Evolutionary conservation across 2,888 invertebrate species (phyloP).

Genomic region (Patella pellucida): DNA sequence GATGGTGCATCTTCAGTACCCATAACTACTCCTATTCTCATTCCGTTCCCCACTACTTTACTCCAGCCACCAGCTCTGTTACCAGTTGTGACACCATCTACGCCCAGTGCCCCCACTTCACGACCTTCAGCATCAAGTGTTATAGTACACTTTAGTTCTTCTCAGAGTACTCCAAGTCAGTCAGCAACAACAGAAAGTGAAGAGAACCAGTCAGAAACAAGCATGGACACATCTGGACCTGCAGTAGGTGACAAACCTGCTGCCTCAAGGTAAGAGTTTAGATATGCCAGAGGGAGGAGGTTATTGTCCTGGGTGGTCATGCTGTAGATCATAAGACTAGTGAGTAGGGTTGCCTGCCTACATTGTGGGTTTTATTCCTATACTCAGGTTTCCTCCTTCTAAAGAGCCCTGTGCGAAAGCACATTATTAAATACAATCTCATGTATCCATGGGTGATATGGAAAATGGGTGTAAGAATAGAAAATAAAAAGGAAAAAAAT

Average conservation of each 20-base stretch:
- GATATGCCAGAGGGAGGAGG: too few relatives aligned
- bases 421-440: too few relatives aligned
- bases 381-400: too few relatives aligned
- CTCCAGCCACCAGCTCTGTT: conserved; percentile 14
- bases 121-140: conserved; percentile 53
- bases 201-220: conserved; percentile 26
- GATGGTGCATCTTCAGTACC: conserved; percentile 20
- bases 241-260: not conserved
- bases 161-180: conserved; percentile 22
- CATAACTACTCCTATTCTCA: conserved; percentile 12
- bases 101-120: not conserved
- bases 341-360: too few relatives aligned
- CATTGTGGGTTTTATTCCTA: too few relatives aligned
- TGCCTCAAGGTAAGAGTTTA: too few relatives aligned
- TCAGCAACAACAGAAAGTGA: conserved; percentile 9
- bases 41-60: conserved; percentile 21
- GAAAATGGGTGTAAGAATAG: too few relatives aligned
- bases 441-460: too few relatives aligned
- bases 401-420: too few relatives aligned
- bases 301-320: too few relatives aligned
- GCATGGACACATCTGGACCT: conserved; percentile 28
- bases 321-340: too few relatives aligned
- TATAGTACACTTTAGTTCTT: conserved; percentile 67
- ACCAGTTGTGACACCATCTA: conserved; percentile 5
- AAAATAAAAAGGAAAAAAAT: too few relatives aligned